Evolutionary conservation across 2,797 vertebrate genomes (phyloP).

Genomic region (Coregonus ussuriensis): DNA sequence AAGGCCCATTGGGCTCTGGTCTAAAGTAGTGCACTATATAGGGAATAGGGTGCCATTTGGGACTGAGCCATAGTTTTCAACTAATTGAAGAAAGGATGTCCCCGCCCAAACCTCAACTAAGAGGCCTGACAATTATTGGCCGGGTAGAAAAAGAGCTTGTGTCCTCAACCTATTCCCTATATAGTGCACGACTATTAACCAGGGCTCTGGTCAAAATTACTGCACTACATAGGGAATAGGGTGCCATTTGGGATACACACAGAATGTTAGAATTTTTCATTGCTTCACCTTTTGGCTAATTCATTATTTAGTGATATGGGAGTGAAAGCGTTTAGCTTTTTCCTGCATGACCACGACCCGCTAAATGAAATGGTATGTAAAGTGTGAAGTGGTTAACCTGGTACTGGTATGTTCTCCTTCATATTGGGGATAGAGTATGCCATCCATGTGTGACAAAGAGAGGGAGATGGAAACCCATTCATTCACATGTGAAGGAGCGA

Average conservation of each 20-base stretch:
- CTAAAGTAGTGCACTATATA: no score
- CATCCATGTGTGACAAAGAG: conserved; percentile 68
- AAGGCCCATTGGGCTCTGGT: not conserved
- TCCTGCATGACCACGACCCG: conserved; percentile 59
- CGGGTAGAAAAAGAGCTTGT: conserved; percentile 37
- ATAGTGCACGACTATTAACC: not conserved
- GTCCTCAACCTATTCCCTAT: not conserved
- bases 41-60: not conserved
- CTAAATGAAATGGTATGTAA: conserved; percentile 78
- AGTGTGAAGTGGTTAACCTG: conserved; percentile 79
- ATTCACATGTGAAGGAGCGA: conserved; percentile 18
- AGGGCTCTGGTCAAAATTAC: not conserved
- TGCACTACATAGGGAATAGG: not conserved
- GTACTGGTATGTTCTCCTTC: conserved; percentile 69
- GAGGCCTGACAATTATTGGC: conserved; percentile 53
- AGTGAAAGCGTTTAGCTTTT: conserved; percentile 70
- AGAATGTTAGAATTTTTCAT: conserved; percentile 73
- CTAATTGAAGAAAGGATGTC: conserved; percentile 54
- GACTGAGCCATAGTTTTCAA: conserved; percentile 29
- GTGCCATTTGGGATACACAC: not conserved
- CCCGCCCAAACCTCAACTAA: conserved; percentile 40
- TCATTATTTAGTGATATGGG: conserved; percentile 78
- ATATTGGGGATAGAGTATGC: conserved; percentile 68
- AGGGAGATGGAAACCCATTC: conserved; percentile 42
- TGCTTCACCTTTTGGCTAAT: conserved; percentile 69